Conservation (phyloP, 2,888 invertebrate genomes). For the Drosophila recens region DNA sequence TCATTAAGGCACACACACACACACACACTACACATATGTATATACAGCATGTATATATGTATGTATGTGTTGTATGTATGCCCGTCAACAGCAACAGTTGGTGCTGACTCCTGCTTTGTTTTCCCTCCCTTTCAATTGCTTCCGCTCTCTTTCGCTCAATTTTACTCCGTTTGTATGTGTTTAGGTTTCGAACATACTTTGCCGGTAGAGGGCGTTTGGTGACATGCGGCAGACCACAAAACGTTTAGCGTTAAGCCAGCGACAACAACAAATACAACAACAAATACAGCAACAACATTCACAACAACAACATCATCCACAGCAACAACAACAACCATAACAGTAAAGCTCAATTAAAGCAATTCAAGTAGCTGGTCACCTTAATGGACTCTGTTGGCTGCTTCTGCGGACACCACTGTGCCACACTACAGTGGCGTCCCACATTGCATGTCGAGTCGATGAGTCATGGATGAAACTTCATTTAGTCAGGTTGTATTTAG, state of each 20-base stretch:
- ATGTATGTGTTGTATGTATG: neutral
- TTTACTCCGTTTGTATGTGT: constrained; percentile 2
- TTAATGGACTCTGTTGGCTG: constrained; percentile 18
- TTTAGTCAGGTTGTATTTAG: neutral
- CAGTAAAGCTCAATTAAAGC: constrained; percentile 56
- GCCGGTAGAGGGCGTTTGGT: constrained; percentile 17
- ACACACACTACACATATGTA: constrained; percentile 9
- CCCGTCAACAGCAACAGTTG: constrained; percentile 63
- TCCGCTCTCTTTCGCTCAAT: neutral
- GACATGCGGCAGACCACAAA: constrained; percentile 58
- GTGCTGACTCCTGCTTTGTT: constrained; percentile 17
- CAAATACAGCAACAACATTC: neutral
- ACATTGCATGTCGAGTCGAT: constrained; percentile 12
- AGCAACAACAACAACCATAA: constrained; percentile 11
- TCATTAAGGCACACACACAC: constrained; percentile 56
- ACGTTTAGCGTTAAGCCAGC: constrained; percentile 58
- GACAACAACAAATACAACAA: constrained; percentile 23
- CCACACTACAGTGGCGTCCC: constrained; percentile 7
- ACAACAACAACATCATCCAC: constrained; percentile 23
- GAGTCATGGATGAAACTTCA: constrained; percentile 32
- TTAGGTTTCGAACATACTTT: constrained; percentile 1
- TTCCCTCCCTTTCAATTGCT: neutral
- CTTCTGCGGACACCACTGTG: constrained; percentile 12
- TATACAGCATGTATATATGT: neutral
- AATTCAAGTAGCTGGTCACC: constrained; percentile 56